Evolutionary conservation across 64 coral and sea anemone species (phyloP), one percentile per base, ranked within the genome.

Genomic region (Montipora capricornis): DNA sequence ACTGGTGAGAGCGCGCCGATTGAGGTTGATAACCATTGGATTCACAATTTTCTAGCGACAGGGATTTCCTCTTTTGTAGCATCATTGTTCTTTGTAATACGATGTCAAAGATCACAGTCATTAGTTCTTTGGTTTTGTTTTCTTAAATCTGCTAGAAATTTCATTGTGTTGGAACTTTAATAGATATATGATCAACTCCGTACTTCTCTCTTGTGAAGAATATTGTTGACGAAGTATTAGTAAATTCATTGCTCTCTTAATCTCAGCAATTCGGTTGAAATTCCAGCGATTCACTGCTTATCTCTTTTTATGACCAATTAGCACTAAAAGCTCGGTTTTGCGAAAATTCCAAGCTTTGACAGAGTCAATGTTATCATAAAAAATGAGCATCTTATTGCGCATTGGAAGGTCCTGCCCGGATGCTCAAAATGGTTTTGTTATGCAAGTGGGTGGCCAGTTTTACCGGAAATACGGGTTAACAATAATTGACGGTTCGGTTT

Each of bases 391-490:
- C 20, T 86, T 86, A 50, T 2, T 70, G 1, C 44, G 8, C 46
- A 73, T 49, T 47, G 66, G 82, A 37, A 73, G 82, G 82, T 19
- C 62, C 5, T 85, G 11, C 58, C 22, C 46, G 20, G 24, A 68
- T 17, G 16, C 2, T 19, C 20, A 67, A 45, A 16, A 47, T 37
- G 52, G 7, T 24, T 86, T 73, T 86, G 61, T 68, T 69, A 10
- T 68, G 14, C 47, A 5, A 8, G 82, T 86, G 82, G 82, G 82
- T 86, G 66, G 66, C 45, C 82, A 49, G 82, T 71, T 73, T 86
- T 86, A 17, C 29, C 82, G 66, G 82, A 68, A 73, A 85, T 49
- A n/a, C n/a, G 45, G 44, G 12, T 17, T 78, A 19, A 15, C 12
- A 78, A 17, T 78, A 13, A 19, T 78, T 13, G 3, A 46, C 47